phyloP scores from a whole-genome alignment of 2,113 vertebrate species.

The Daphoenositta chrysoptera region DNA sequence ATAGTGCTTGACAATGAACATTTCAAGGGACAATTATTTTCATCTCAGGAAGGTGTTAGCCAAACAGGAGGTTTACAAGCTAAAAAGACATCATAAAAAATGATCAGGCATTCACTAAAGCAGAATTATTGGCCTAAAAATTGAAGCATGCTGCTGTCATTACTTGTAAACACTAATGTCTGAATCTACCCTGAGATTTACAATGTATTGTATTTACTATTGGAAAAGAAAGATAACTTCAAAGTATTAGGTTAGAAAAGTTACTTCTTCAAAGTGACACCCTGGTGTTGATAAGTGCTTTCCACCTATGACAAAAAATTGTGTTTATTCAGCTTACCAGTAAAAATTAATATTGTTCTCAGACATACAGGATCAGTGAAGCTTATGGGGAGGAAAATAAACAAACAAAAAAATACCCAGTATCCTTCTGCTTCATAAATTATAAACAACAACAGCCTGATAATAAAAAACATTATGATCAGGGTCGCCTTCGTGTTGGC shows the following conservation, averaged over 20 bases:
- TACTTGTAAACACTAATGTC: not conserved
- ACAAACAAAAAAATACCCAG: not conserved
- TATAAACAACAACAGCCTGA: slow-evolving; percentile 42
- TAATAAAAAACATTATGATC: slow-evolving; percentile 22
- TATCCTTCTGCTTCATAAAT: slow-evolving; percentile 50
- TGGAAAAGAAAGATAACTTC: not conserved
- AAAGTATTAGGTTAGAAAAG: slow-evolving; percentile 27
- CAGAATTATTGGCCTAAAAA: not conserved
- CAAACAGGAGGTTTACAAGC: not conserved
- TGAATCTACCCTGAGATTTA: not conserved
- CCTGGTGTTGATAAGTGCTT: slow-evolving; percentile 12
- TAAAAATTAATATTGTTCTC: slow-evolving; percentile 59
- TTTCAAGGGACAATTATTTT: slow-evolving; percentile 22
- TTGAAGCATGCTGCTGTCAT: not conserved
- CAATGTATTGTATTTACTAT: not conserved
- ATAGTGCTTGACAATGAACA: not conserved
- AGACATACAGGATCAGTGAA: slow-evolving; percentile 28
- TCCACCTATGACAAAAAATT: slow-evolving; percentile 31
- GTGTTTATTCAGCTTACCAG: slow-evolving; percentile 56
- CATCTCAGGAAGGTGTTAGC: not conserved
- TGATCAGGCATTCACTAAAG: not conserved
- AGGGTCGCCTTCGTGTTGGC: not conserved
- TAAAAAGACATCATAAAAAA: not conserved
- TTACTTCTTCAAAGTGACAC: slow-evolving; percentile 45
- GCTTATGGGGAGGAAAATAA: slow-evolving; percentile 36